Conservation (phyloP, 2,797 vertebrate genomes). For the Acanthopagrus latus region DNA sequence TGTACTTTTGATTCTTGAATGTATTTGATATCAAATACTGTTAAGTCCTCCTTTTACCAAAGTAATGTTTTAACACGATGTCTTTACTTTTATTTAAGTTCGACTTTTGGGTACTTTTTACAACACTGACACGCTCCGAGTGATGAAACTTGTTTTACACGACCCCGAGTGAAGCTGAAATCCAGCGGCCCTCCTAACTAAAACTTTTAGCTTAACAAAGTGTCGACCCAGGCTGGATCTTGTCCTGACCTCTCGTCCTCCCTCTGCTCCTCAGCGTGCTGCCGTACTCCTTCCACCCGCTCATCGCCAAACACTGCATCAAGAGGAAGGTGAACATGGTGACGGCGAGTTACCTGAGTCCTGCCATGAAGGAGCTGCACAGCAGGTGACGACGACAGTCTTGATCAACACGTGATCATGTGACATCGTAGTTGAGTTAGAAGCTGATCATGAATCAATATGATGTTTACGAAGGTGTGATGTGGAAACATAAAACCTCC, state of each 20-base stretch:
- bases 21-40: too few relatives aligned
- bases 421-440: too few relatives aligned
- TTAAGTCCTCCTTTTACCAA: too few relatives aligned
- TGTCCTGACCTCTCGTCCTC: neutral
- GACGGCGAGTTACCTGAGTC: conserved; percentile 95
- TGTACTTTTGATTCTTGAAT: too few relatives aligned
- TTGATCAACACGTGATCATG: neutral
- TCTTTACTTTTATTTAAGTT: too few relatives aligned
- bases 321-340: conserved; percentile 92
- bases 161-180: neutral
- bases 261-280: conserved; percentile 82
- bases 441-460: too few relatives aligned
- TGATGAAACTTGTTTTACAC: neutral
- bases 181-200: neutral
- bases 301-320: conserved; percentile 94
- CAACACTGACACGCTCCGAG: neutral
- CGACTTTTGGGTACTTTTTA: too few relatives aligned
- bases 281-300: conserved; percentile 91
- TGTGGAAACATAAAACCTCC: too few relatives aligned
- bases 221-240: too few relatives aligned
- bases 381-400: conserved; percentile 73
- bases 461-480: too few relatives aligned
- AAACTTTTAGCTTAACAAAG: too few relatives aligned
- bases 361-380: conserved; percentile 90
- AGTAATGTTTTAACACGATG: too few relatives aligned